Evolutionary conservation across 2,888 invertebrate species (phyloP).

Genomic region (Caenorhabditis panamensis): DNA sequence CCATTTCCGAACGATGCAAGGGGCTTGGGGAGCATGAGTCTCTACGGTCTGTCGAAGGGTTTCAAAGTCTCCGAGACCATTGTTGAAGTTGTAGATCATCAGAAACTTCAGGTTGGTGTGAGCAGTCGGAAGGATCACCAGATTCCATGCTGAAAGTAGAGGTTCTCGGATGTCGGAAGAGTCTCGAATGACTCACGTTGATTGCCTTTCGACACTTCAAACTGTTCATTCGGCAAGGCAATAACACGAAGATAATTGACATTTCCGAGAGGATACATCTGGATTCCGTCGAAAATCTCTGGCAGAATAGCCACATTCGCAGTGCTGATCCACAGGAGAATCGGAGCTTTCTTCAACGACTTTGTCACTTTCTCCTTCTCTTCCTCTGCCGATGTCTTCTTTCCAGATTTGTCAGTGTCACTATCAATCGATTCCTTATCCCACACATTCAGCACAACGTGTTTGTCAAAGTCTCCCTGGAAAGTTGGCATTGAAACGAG

Average conservation of each 20-base stretch:
- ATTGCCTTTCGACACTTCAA: conserved; percentile 7
- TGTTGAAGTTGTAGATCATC: conserved; percentile 33
- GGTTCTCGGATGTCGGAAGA: background rate
- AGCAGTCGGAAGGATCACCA: conserved; percentile 25
- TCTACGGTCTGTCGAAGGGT: conserved; percentile 14
- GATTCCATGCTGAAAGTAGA: conserved; percentile 36
- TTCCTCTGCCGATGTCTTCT: background rate
- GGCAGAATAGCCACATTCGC: conserved; percentile 26
- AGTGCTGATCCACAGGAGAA: conserved; percentile 36
- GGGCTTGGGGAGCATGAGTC: background rate
- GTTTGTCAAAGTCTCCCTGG: conserved; percentile 5
- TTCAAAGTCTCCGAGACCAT: conserved; percentile 23
- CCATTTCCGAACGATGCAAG: conserved; percentile 21
- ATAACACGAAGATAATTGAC: conserved; percentile 14
- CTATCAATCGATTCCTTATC: conserved; percentile 18
- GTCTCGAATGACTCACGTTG: conserved; percentile 28
- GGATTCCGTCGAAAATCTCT: conserved; percentile 29
- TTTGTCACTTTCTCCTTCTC: background rate
- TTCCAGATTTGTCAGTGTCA: background rate
- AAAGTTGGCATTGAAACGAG: background rate
- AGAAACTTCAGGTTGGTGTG: conserved; percentile 12
- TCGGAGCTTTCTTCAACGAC: conserved; percentile 17
- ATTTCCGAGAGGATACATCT: conserved; percentile 4
- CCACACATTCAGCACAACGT: conserved; percentile 25
- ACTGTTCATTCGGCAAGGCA: background rate